Evolutionary conservation across 2,113 vertebrate species (phyloP).

Genomic region (Periophthalmodon schlosseri): DNA sequence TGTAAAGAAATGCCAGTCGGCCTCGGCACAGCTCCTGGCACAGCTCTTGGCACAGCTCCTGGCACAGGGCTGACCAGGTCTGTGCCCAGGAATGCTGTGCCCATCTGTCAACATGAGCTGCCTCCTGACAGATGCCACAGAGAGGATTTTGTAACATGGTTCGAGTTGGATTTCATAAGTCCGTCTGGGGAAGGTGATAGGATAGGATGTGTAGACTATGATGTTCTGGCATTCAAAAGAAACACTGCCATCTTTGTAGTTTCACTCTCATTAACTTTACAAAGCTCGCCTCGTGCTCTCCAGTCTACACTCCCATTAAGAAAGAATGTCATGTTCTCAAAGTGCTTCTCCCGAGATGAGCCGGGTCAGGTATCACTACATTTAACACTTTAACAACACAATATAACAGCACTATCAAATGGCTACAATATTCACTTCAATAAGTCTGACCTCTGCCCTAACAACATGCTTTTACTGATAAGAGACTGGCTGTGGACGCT

Average conservation of each 20-base stretch:
- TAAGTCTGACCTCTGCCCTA: too few relatives aligned
- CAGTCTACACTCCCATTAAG: background rate
- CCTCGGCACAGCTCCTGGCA: slow-evolving; percentile 42
- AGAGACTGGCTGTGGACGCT: background rate
- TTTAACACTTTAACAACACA: too few relatives aligned
- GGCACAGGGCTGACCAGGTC: slow-evolving; percentile 61
- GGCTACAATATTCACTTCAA: too few relatives aligned
- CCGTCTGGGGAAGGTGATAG: slow-evolving; percentile 51
- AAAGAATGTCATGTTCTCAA: background rate
- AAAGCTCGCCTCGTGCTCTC: background rate
- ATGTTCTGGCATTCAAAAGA: background rate
- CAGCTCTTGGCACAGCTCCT: slow-evolving; percentile 51
- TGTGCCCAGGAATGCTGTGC: slow-evolving; percentile 77
- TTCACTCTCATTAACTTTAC: background rate
- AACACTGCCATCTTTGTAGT: too few relatives aligned
- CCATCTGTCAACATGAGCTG: slow-evolving; percentile 78
- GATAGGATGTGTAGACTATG: slow-evolving; percentile 38
- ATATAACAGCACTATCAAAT: too few relatives aligned
- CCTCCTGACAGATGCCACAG: slow-evolving; percentile 72
- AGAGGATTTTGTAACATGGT: slow-evolving; percentile 72
- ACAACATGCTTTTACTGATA: too few relatives aligned
- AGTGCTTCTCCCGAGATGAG: too few relatives aligned
- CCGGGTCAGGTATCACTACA: too few relatives aligned
- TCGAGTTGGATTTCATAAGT: slow-evolving; percentile 72
- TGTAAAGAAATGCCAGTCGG: slow-evolving; percentile 78